These are phyloP conservation scores for Lepidothrix coronata DNA, from an alignment of 2,113 vertebrate genomes.

Conservation along the genomic window DNA sequence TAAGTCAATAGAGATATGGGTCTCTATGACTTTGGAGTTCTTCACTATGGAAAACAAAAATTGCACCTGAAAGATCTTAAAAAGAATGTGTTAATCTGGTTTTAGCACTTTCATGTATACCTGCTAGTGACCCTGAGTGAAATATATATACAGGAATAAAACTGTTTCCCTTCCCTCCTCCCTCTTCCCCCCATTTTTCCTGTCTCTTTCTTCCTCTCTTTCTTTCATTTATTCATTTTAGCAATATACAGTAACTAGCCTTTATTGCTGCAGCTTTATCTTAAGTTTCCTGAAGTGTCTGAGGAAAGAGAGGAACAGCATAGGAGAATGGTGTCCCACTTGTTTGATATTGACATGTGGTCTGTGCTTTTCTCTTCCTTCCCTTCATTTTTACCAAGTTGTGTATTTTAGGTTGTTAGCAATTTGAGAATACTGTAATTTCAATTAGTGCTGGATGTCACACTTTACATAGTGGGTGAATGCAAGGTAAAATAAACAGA, in stretches of 20 bases:
- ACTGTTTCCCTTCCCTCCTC: neutral
- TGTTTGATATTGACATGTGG: neutral
- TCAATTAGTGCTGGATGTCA: neutral
- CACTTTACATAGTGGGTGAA: accelerated
- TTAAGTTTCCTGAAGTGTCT: neutral
- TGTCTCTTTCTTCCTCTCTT: neutral
- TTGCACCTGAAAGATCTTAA: neutral
- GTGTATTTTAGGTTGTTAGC: neutral
- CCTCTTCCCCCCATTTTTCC: accelerated
- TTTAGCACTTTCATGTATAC: neutral
- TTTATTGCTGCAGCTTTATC: neutral
- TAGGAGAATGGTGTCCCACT: accelerated
- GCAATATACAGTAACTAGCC: neutral
- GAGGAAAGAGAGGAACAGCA: neutral
- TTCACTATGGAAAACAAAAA: neutral
- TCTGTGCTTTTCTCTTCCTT: neutral
- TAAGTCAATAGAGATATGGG: neutral
- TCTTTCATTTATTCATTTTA: neutral
- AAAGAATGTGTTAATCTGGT: neutral
- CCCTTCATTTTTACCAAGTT: neutral
- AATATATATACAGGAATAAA: neutral
- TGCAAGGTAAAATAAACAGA: neutral
- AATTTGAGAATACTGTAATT: neutral
- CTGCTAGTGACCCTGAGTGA: accelerated
- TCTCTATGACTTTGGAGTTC: neutral